Conservation (phyloP, 2,888 invertebrate genomes). For the Philereme vetulata region DNA sequence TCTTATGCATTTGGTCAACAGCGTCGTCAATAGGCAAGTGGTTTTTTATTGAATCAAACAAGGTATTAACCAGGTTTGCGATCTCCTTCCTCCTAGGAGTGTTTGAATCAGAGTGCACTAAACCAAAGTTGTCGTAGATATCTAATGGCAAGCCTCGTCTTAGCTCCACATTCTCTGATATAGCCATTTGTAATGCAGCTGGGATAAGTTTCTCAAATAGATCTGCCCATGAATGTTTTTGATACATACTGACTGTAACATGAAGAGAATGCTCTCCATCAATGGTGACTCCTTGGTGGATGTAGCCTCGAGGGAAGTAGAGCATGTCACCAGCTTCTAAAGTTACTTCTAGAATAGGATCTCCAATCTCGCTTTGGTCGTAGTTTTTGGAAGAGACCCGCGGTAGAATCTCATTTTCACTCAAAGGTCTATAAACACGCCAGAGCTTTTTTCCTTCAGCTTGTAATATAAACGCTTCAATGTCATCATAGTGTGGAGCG, state of each 20-base stretch:
- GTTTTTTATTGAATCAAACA: constrained; percentile 84
- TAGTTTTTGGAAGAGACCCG: constrained; percentile 93
- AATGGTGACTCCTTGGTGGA: constrained; percentile 93
- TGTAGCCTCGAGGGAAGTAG: constrained; percentile 95
- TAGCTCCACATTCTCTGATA: constrained; percentile 87
- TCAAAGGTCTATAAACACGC: constrained; percentile 93
- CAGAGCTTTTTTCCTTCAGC: constrained; percentile 97
- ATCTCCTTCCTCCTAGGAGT: constrained; percentile 78
- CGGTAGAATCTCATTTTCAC: constrained; percentile 88
- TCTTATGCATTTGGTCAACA: constrained; percentile 93
- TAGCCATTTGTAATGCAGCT: constrained; percentile 88
- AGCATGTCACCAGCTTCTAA: constrained; percentile 94
- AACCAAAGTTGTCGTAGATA: constrained; percentile 89
- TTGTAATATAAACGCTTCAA: constrained; percentile 98
- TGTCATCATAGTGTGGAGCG: constrained; percentile 99
- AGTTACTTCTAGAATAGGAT: constrained; percentile 90
- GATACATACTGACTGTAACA: constrained; percentile 96
- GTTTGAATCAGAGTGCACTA: constrained; percentile 84
- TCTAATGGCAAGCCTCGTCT: constrained; percentile 91
- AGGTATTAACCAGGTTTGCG: constrained; percentile 71
- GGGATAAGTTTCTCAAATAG: constrained; percentile 92
- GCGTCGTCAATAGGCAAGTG: constrained; percentile 89
- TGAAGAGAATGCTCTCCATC: constrained; percentile 95
- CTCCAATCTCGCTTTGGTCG: constrained; percentile 88
- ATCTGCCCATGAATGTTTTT: constrained; percentile 95